These are phyloP conservation scores for Cathartes aura DNA, from an alignment of 2,113 vertebrate genomes.

Conservation along the genomic window DNA sequence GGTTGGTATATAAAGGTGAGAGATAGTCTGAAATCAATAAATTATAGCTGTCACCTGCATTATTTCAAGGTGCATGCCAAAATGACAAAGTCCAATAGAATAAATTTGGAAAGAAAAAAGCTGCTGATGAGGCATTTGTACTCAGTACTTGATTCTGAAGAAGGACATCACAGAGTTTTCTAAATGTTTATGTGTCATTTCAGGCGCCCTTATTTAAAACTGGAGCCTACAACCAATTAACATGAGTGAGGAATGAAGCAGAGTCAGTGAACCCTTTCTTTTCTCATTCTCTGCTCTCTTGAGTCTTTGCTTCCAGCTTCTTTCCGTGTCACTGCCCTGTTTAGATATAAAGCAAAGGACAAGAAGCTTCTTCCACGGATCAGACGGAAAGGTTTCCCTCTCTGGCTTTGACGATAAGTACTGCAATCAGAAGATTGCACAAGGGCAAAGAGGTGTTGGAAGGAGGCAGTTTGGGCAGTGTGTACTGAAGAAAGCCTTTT, in stretches of 20 bases:
- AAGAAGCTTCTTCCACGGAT: constrained; percentile 19
- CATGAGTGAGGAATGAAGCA: not conserved
- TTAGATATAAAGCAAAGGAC: constrained; percentile 16
- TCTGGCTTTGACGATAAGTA: not conserved
- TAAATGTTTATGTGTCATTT: not conserved
- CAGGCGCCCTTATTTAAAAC: not conserved
- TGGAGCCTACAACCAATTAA: constrained; percentile 21
- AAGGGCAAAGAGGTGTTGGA: constrained; percentile 19
- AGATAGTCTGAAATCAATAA: not conserved
- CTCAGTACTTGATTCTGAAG: not conserved
- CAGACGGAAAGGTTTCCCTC: not conserved
- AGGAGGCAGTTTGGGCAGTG: not conserved
- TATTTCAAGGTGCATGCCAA: not conserved
- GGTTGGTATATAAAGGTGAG: not conserved
- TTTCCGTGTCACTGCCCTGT: constrained; percentile 44
- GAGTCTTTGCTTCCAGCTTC: constrained; percentile 38
- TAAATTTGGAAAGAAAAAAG: constrained; percentile 4
- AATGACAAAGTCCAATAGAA: not conserved
- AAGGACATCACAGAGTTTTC: not conserved
- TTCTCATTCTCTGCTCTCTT: constrained; percentile 30
- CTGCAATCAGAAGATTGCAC: not conserved
- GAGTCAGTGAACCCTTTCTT: constrained; percentile 44
- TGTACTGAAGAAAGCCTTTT: not conserved
- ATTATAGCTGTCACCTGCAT: not conserved
- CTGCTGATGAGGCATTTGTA: not conserved